These are phyloP conservation scores for Congeria kusceri DNA, from an alignment of 2,888 invertebrate species.

Conservation along the genomic window DNA sequence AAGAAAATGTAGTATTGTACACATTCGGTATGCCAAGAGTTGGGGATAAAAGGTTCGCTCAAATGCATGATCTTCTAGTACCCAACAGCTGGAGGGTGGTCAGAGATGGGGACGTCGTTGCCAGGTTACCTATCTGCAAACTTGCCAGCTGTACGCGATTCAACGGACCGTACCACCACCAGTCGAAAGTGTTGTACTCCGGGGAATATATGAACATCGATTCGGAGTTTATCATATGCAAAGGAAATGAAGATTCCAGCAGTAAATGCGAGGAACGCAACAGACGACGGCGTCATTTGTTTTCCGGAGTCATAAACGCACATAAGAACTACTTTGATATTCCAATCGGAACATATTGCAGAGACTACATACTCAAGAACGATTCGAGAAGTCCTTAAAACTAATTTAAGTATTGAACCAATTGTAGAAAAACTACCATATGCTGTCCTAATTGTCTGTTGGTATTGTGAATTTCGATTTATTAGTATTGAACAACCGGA, in stretches of 20 bases:
- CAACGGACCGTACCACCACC: slow-evolving; percentile 56
- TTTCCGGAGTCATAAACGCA: slow-evolving; percentile 17
- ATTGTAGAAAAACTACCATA: no score
- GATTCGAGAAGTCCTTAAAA: no score
- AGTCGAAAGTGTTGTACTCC: slow-evolving; percentile 45
- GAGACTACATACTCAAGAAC: slow-evolving; percentile 39
- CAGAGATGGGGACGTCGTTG: slow-evolving; percentile 38
- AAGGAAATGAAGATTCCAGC: slow-evolving; percentile 41
- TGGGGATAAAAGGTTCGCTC: slow-evolving; percentile 50
- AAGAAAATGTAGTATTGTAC: slow-evolving; percentile 41
- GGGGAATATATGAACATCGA: slow-evolving; percentile 30
- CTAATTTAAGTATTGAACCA: no score
- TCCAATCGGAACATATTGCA: slow-evolving; percentile 53
- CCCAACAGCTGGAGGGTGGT: slow-evolving; percentile 56
- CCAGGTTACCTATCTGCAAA: slow-evolving; percentile 45
- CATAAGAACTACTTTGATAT: slow-evolving; percentile 52
- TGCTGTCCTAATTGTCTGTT: no score
- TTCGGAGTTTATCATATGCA: slow-evolving; percentile 43
- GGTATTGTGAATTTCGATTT: no score
- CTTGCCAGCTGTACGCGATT: slow-evolving; percentile 31
- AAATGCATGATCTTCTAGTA: slow-evolving; percentile 42
- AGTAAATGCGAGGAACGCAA: slow-evolving; percentile 17
- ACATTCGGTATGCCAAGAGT: slow-evolving; percentile 64
- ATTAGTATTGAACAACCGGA: no score
- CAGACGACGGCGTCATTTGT: not conserved